phyloP scores from a whole-genome alignment of 2,797 vertebrate species.

The Cryptoblepharus egeriae region DNA sequence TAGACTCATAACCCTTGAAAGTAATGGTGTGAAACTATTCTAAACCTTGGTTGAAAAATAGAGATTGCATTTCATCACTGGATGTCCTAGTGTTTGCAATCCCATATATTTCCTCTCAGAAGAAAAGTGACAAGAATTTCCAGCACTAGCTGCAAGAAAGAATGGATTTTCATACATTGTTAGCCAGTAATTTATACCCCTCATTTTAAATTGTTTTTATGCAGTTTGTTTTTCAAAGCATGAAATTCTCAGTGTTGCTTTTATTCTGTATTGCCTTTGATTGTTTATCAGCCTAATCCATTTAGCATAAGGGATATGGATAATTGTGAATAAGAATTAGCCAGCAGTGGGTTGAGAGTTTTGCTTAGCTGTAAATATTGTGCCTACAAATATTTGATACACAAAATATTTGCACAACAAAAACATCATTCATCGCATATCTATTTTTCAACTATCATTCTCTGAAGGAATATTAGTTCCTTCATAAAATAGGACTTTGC shows the following conservation, averaged over 20 bases:
- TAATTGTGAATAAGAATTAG: conserved; percentile 50
- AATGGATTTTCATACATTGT: background rate
- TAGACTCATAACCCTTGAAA: conserved; percentile 47
- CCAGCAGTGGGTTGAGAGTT: conserved; percentile 35
- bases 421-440: conserved; percentile 13
- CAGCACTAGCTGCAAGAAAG: background rate
- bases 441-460: conserved; percentile 16
- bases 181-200: background rate
- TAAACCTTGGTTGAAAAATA: conserved; percentile 48
- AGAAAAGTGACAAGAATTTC: background rate
- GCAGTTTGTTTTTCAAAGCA: conserved; percentile 21
- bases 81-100: conserved; percentile 27
- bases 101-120: background rate
- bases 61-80: conserved; percentile 33
- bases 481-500: conserved; percentile 40
- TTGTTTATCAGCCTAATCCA: conserved; percentile 43
- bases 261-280: conserved; percentile 21
- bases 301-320: conserved; percentile 40
- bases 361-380: conserved; percentile 55
- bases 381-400: conserved; percentile 25
- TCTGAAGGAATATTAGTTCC: conserved; percentile 37
- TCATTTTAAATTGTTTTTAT: background rate
- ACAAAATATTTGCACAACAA: conserved; percentile 23
- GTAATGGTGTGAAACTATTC: conserved; percentile 45
- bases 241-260: background rate